These are phyloP conservation scores for Poeciliopsis occidentalis DNA, from an alignment of 2,113 vertebrate genomes.

Conservation along the genomic window DNA sequence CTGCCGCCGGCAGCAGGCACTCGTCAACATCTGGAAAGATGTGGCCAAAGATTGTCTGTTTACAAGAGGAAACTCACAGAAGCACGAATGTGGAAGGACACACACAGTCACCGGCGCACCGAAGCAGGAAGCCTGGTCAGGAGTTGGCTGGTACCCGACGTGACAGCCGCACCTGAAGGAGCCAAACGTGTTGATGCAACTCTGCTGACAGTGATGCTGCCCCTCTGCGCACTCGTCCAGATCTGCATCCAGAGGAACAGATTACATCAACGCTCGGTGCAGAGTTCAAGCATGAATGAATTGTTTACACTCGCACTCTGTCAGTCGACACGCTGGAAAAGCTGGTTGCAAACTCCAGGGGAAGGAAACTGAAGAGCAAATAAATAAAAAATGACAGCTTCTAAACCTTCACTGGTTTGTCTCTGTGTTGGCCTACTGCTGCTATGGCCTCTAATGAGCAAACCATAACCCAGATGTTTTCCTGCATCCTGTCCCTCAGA, in stretches of 20 bases:
- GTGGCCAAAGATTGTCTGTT: no score
- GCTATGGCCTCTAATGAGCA: constrained; percentile 23
- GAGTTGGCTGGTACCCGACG: constrained; percentile 47
- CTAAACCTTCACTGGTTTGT: constrained; percentile 3
- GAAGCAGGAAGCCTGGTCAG: constrained; percentile 50
- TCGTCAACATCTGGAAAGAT: no score
- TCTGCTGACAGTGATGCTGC: neutral
- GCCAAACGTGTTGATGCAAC: neutral
- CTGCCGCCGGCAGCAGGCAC: no score
- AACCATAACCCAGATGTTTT: constrained; percentile 41
- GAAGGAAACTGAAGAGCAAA: constrained; percentile 4
- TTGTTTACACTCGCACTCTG: neutral
- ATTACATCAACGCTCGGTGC: neutral
- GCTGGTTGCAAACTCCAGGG: neutral
- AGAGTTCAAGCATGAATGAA: neutral
- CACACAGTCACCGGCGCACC: constrained; percentile 29
- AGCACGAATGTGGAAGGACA: constrained; percentile 1
- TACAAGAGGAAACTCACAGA: neutral
- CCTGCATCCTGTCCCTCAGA: constrained; percentile 25
- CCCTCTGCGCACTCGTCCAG: constrained; percentile 65
- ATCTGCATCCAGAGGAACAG: constrained; percentile 42
- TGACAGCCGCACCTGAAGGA: constrained; percentile 33
- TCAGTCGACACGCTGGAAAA: neutral
- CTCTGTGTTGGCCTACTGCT: constrained; percentile 13
- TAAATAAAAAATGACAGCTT: constrained; percentile 32